Percentiles rank a stretch among this genome's conserved stretches.
These are phyloP conservation scores for Philotrypesis tridentata DNA, from an alignment of 1,140 invertebrate species.

Conservation along the genomic window DNA sequence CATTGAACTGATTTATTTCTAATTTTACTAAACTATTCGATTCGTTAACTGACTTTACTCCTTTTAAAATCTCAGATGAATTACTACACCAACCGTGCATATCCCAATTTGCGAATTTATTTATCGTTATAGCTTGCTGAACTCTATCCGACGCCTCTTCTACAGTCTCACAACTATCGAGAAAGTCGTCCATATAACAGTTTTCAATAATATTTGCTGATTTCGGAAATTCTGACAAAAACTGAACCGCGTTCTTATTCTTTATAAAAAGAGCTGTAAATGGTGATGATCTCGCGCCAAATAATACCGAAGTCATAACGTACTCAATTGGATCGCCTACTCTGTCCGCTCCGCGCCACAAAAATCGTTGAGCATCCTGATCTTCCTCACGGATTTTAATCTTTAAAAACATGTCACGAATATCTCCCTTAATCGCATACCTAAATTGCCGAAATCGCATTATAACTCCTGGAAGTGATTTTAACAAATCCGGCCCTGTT, in stretches of 20 bases:
- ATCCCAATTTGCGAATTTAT: slow-evolving; percentile 39
- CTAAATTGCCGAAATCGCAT: slow-evolving; percentile 6
- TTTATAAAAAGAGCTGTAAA: slow-evolving; percentile 56
- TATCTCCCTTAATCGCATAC: background rate
- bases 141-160: slow-evolving; percentile 53
- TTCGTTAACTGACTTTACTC: background rate
- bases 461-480: background rate
- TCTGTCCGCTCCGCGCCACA: slow-evolving; percentile 9
- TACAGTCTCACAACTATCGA: slow-evolving; percentile 56
- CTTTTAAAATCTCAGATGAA: background rate
- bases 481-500: background rate
- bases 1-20: background rate
- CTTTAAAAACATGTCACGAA: slow-evolving; percentile 2
- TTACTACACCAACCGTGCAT: slow-evolving; percentile 39
- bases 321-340: slow-evolving; percentile 46
- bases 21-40: background rate
- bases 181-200: slow-evolving; percentile 64
- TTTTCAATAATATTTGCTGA: slow-evolving; percentile 54
- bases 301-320: slow-evolving; percentile 60
- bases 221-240: too few species aligned
- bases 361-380: slow-evolving; percentile 2
- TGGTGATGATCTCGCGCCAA: slow-evolving; percentile 60
- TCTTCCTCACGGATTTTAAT: background rate
- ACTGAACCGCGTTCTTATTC: slow-evolving; percentile 51
- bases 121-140: slow-evolving; percentile 55